Base-by-base conservation (phyloP, 2,113 vertebrate genomes). In the Tachysurus vachellii region DNA sequence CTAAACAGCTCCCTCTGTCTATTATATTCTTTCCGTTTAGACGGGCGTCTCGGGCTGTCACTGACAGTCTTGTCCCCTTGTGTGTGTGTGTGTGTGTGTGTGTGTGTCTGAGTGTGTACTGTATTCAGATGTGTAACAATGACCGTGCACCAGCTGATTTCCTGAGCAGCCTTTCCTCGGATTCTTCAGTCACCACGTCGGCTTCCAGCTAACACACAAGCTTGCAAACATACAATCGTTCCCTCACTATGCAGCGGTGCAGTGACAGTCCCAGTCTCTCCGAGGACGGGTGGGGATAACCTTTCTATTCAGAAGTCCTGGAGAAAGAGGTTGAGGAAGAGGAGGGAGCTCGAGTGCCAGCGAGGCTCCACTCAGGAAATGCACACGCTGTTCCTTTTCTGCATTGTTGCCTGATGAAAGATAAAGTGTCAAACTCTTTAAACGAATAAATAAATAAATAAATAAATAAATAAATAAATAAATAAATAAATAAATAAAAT, bases 141-240 rank as follows among this genome's bases (percentile, higher is more conserved):
- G 82, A 84, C 50, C 62, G 31, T 31, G 77, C 82, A 87, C 81
- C 89, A 87, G 87, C 87, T 88, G 89, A 90, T 88, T 90, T 90
- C 89, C 89, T 88, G 82, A 57, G 75, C 57, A 62, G 87, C 89
- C 50, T 90, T 90, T 90, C 89, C 89, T 90, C 56, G 19, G 82
- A 87, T 90, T 90, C 77, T 90, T 88, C 84, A 76, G 36, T 57
- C 64, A 23, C 66, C 47, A 50, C 84, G 66, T 53, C 23, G 73
- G 80, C 47, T 77, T 83, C 73, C 82, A 36, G 66, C 61, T 28
- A 47, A 64, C 28, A 80, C 73, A 61, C 53, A 23, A 76, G 28
- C 83, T 47, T 61, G 28, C 17, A 76, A 23, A 19, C 66, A 62
- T 36, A 47, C 42, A n/a, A 59, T 66, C 66, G 9, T 16, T 87